A percentile compares a stretch with the other conserved stretches of the same genome.
Conservation (phyloP, 2,797 vertebrate species). For the Gila robusta region DNA sequence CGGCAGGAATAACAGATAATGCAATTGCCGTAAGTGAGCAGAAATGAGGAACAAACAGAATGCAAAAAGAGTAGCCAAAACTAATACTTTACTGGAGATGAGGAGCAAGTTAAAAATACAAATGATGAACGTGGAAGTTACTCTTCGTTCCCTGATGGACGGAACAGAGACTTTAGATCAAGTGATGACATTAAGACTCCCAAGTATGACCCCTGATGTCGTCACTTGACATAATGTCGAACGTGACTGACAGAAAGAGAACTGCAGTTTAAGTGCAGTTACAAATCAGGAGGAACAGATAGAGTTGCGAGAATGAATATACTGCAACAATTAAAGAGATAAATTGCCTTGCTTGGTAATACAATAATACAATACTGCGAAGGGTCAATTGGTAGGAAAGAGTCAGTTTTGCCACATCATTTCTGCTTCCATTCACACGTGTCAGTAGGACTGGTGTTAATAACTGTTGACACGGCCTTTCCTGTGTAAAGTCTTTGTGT, state of each 20-base stretch:
- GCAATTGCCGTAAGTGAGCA: background rate
- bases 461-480: slow-evolving; percentile 59
- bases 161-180: too few relatives aligned
- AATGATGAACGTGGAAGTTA: background rate
- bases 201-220: too few relatives aligned
- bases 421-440: slow-evolving; percentile 20
- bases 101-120: background rate
- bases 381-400: background rate
- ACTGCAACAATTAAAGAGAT: background rate
- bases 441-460: slow-evolving; percentile 52
- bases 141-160: too few relatives aligned
- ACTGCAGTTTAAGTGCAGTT: too few relatives aligned
- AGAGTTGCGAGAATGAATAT: background rate
- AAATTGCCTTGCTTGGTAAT: background rate
- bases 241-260: too few relatives aligned
- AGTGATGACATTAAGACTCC: too few relatives aligned
- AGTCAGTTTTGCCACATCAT: background rate
- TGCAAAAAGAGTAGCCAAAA: background rate
- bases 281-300: background rate
- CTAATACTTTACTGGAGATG: background rate
- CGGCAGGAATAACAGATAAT: background rate
- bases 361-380: too few relatives aligned
- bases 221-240: too few relatives aligned
- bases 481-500: slow-evolving; percentile 73
- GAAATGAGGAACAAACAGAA: background rate